Evolutionary conservation across 2,888 invertebrate species (phyloP).

Genomic region (Apamea anceps): DNA sequence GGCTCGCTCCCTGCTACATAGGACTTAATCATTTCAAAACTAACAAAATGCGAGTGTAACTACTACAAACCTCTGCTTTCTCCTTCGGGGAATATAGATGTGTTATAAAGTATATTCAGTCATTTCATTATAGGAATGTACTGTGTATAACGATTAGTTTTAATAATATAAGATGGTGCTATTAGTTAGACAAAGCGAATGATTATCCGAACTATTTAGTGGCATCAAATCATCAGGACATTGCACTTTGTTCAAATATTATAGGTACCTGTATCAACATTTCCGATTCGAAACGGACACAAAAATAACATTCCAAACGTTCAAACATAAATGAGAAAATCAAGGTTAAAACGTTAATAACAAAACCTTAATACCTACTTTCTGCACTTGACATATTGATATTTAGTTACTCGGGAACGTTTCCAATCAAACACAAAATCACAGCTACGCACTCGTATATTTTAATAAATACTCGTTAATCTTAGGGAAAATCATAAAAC

Average conservation of each 20-base stretch:
- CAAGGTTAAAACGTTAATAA: slow-evolving; percentile 28
- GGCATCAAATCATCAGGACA: background rate
- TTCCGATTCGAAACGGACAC: background rate
- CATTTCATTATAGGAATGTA: too few relatives aligned
- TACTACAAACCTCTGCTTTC: too few relatives aligned
- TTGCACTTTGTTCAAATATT: slow-evolving; percentile 5
- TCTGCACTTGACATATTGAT: slow-evolving; percentile 26
- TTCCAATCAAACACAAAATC: slow-evolving; percentile 27
- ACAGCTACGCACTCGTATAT: slow-evolving; percentile 60
- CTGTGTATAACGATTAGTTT: too few relatives aligned
- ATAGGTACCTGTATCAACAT: background rate
- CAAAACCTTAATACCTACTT: slow-evolving; percentile 37
- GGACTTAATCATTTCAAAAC: too few relatives aligned
- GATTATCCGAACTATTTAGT: background rate
- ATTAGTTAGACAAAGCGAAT: background rate
- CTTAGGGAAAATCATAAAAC: slow-evolving; percentile 63
- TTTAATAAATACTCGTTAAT: slow-evolving; percentile 85
- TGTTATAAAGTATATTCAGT: too few relatives aligned
- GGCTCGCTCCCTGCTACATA: background rate
- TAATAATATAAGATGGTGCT: background rate
- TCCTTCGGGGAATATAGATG: too few relatives aligned
- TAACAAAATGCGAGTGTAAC: too few relatives aligned
- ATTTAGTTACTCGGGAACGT: slow-evolving; percentile 40
- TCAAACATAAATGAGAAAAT: slow-evolving; percentile 19
- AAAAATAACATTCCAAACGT: slow-evolving; percentile 1